Evolutionary conservation across 2,888 invertebrate genomes (phyloP), one percentile per base, ranked within the genome.

Genomic region (Melikaiella ostensackeni): DNA sequence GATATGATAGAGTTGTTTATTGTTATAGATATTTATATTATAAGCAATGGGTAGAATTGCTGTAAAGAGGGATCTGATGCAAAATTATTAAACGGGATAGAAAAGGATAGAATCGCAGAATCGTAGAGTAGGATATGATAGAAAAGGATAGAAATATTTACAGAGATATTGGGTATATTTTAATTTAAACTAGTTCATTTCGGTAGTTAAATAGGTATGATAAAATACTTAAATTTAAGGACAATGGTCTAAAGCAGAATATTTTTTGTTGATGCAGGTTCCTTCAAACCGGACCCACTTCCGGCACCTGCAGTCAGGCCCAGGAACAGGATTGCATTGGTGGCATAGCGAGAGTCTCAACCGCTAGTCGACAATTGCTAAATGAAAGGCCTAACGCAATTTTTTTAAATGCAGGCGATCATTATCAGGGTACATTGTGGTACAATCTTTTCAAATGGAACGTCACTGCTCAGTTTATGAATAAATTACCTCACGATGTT

Each of bases 381-480:
- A 91, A 92, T 11, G 89, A 91, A 30, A 93, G 94, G 81, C 87
- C 92, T 1, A 92, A 95, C 79, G 93, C 95, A 0, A 90, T 97
- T 30, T 94, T 96, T 50, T 91, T 97, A 76, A 96, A 97, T 88
- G 97, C 95, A 0, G 97, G 97, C 0, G 97, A 97, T 90, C 95
- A 95, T 88, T 97, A 95, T 89, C 96, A 97, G 89, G 97, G 97
- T 0, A 97, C 97, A 0, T 92, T 96, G n/a, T 97, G 96, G 96
- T 97, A 96, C 87, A 95, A 94, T n/a, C 86, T 96, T 8, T 93
- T 95, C 21, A 94, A 94, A 84, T 96, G 95, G 95, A 95, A 95
- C 83, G 94, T 95, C 0, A 96, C 96, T 0, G 94, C 95, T 74
- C 89, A 94, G 84, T 96, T 97, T 85, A 94, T 97, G 92, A 97